Base-by-base conservation (phyloP, 2,113 vertebrate genomes). In the Saguinus midas region DNA sequence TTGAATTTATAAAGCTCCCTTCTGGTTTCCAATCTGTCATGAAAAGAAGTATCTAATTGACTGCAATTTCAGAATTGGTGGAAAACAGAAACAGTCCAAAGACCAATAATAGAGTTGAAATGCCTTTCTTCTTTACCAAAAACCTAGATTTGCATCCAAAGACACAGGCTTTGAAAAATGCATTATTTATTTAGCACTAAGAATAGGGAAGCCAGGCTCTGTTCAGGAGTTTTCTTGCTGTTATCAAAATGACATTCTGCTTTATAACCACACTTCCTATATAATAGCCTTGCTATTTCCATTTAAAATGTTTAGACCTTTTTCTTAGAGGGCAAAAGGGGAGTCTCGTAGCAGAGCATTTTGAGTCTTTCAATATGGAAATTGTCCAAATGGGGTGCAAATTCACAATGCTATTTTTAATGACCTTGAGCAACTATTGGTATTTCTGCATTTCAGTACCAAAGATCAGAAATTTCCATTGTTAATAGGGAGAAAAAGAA, bases 1-100 rank as follows among this genome's bases (percentile, higher is more conserved):
- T 94, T 92, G 87, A 96, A 97, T 97, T 96, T 85, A 95, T 97
- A 91, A 92, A 94, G 72, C 70, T 96, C 90, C 97, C 94, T 96
- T 97, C 94, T 98, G 97, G 90, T 94, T 97, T 97, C 90, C 96
- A 97, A 97, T 96, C 96, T 97, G 96, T 97, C 95, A 95, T 64
- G 81, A 93, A 61, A 95, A 95, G 70, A 95, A 96, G 35, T 87
- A 95, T 66, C 90, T 96, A 97, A 97, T 94, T 97, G 87, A 95
- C 58, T 91, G 79, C 70, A 90, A 37, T 95, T 97, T 95, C 96
- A 97, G 87, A 94, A 97, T 40, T 95, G 91, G 93, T 96, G 17
- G 82, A 94, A 97, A 97, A 93, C 89, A 97, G 95, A 97, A 96
- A 93, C 83, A 91, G 80, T 70, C 73, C 81, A 96, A 96, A 94